phyloP scores from a whole-genome alignment of 1,140 invertebrate species.

The Eciton burchellii region DNA sequence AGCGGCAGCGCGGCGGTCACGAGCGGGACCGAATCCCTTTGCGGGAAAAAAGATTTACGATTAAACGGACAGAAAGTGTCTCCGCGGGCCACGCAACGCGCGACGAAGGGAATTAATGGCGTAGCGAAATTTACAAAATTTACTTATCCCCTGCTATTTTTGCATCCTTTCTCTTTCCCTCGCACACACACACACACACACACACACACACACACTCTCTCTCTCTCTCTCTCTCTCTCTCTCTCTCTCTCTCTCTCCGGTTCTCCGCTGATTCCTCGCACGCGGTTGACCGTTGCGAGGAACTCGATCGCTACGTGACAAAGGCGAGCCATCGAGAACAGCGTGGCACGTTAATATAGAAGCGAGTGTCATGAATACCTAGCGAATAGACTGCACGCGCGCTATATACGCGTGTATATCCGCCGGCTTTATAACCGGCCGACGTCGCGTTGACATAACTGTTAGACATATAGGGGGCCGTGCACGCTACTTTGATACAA shows the following conservation, averaged over 20 bases:
- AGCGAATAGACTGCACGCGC: slow-evolving; percentile 40
- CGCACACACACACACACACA: no score
- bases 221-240: no score
- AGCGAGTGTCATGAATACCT: slow-evolving; percentile 49
- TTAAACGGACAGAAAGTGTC: slow-evolving; percentile 4
- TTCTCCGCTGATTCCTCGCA: background rate
- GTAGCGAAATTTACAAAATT: background rate
- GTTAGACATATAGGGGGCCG: slow-evolving; percentile 57
- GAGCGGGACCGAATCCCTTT: slow-evolving; percentile 38
- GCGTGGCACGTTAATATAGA: slow-evolving; percentile 50
- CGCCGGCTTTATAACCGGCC: slow-evolving; percentile 58
- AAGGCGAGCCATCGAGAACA: slow-evolving; percentile 24
- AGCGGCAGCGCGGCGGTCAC: background rate
- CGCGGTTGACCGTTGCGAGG: background rate
- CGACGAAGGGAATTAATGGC: background rate
- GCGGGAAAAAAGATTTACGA: background rate
- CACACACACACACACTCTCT: no score
- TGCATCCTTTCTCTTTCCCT: background rate
- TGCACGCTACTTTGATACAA: slow-evolving; percentile 69
- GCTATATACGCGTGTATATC: slow-evolving; percentile 19
- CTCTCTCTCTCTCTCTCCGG: no score
- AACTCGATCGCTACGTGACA: background rate
- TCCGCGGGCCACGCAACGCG: background rate
- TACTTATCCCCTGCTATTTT: background rate
- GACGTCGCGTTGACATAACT: slow-evolving; percentile 50